Percentiles rank a stretch among this genome's conserved stretches.
phyloP scores from a whole-genome alignment of 2,797 vertebrate genomes.

The Peromyscus aztecus region DNA sequence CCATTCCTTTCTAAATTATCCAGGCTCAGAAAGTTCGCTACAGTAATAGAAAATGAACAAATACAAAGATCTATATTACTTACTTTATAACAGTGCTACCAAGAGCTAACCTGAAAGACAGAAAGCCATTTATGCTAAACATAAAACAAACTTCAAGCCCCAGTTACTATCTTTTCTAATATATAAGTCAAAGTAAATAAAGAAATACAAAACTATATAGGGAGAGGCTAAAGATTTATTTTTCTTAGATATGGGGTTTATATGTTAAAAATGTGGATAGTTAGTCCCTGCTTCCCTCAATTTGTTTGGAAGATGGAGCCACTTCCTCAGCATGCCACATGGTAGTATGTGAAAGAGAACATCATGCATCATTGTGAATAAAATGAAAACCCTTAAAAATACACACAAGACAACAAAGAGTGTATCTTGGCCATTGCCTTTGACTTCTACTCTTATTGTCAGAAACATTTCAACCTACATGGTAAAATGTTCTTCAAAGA shows the following conservation, averaged over 20 bases:
- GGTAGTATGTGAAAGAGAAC: background rate
- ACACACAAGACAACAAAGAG: background rate
- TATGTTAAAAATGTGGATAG: constrained; percentile 26
- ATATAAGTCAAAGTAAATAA: background rate
- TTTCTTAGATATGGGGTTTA: constrained; percentile 22
- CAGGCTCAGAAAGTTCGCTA: background rate
- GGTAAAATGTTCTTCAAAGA: background rate
- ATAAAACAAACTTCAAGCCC: constrained; percentile 13
- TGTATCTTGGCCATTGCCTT: background rate
- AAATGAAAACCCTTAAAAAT: constrained; percentile 55
- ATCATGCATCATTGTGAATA: background rate
- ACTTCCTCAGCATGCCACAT: background rate
- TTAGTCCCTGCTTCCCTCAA: constrained; percentile 35
- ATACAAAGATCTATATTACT: background rate
- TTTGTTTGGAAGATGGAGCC: constrained; percentile 23
- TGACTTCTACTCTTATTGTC: constrained; percentile 32
- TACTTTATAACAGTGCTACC: constrained; percentile 7
- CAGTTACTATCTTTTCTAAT: constrained; percentile 13
- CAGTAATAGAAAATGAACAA: background rate
- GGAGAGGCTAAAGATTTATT: background rate
- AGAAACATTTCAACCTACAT: background rate
- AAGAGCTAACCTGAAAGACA: constrained; percentile 47
- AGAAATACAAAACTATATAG: constrained; percentile 12
- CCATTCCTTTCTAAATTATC: background rate
- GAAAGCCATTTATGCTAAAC: background rate